Base-by-base conservation (phyloP, 1,140 invertebrate genomes). In the Andrena cerasifolii region DNA sequence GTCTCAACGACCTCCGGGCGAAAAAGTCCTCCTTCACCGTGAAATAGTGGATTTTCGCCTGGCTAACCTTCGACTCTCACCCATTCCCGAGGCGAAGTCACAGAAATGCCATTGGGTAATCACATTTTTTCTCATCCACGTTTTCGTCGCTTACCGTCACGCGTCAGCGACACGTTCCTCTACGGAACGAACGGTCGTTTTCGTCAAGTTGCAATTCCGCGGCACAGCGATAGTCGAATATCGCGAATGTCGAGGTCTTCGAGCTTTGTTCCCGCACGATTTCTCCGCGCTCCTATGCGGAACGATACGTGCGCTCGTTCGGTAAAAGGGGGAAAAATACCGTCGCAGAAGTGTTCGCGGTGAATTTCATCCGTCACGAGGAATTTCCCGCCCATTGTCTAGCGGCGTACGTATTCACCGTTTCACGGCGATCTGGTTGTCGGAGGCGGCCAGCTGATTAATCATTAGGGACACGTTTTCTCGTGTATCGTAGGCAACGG, bases 391-490 rank as follows among this genome's bases (percentile, higher is more conserved):
- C 73, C 40, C 24, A 68, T 68, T 68, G 73, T 75, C 65, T 16
- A n/a, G 36, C 18, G 21, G 43, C 36, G 26, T 40, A n/a, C 26
- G 36, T 45, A 53, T 51, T 49, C 33, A 18, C 10, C 45, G 61
- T 63, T 53, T 73, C 59, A 72, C 59, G 47, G 59, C 45, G 71
- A 51, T 73, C 56, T 65, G 71, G 61, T 66, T 53, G 24, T 31
- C 61, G 4, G 72, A 43, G 47, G 18, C 53, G 28, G 51, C 73
- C 73, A 76, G 73, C 73, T 59, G 73, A 76, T 76, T 58, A 76
- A 76, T 75, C 73, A 45, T 26, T 56, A 33, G 53, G 33, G 53
- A 76, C 63, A 58, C 73, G 65, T 76, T 76, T 76, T 58, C 73
- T 68, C 53, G 73, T n/a, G 40, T 66, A 31, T 56, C 51, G 61